Evolutionary conservation across 2,888 invertebrate genomes (phyloP).

Genomic region (Melanotus villosus): DNA sequence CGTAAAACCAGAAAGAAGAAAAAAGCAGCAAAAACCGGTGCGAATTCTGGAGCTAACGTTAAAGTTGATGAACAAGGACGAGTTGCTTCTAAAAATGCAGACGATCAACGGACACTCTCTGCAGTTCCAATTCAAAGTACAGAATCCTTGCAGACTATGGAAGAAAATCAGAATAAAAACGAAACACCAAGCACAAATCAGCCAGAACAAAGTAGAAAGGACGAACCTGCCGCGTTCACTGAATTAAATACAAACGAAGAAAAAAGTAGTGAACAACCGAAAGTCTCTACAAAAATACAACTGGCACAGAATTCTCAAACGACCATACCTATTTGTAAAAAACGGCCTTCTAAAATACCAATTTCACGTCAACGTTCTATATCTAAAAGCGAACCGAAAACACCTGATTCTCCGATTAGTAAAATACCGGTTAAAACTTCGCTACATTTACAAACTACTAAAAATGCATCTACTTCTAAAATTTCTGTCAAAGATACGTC

Average conservation of each 20-base stretch:
- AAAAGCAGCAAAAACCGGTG: no score
- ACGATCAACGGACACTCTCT: not conserved
- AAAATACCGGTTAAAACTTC: conserved; percentile 61
- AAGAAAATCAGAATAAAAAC: no score
- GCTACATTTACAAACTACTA: not conserved
- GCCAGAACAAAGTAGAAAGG: no score
- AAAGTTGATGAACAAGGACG: not conserved
- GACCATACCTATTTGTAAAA: conserved; percentile 54
- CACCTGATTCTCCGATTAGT: conserved; percentile 55
- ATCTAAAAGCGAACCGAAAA: conserved; percentile 57
- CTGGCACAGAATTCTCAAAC: conserved; percentile 60
- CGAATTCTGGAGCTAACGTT: no score
- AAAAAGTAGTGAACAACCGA: conserved; percentile 48
- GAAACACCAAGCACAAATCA: no score
- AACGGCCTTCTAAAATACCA: conserved; percentile 64
- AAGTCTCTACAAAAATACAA: conserved; percentile 61
- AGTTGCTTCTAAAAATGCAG: not conserved
- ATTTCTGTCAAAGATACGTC: not conserved
- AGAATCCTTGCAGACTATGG: no score
- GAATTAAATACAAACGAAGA: conserved; percentile 2
- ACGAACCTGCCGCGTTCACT: no score
- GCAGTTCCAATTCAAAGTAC: not conserved
- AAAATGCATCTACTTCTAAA: not conserved
- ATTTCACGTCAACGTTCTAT: conserved; percentile 61
- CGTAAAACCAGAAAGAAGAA: conserved; percentile 43